Evolutionary conservation across 2,113 vertebrate species (phyloP).

Genomic region (Coturnix japonica): DNA sequence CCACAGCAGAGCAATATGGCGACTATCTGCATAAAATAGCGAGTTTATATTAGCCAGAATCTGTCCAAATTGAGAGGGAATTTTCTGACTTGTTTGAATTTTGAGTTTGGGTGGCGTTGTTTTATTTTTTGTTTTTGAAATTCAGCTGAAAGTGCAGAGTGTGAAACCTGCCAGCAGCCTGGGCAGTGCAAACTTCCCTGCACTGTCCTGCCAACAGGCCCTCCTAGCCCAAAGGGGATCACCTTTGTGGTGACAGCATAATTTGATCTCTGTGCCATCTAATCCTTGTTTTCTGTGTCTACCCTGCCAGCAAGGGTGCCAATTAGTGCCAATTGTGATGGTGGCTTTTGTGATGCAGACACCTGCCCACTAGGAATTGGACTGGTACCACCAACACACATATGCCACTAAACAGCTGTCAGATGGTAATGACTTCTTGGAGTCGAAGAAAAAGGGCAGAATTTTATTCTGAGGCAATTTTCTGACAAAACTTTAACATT

Average conservation of each 20-base stretch:
- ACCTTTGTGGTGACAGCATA: constrained; percentile 70
- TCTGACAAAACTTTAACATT: constrained; percentile 42
- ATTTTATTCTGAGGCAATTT: constrained; percentile 65
- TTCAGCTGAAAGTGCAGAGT: not conserved
- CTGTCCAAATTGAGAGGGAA: constrained; percentile 45
- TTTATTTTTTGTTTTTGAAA: not conserved
- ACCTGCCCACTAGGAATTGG: constrained; percentile 76
- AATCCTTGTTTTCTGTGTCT: constrained; percentile 61
- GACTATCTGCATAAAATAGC: constrained; percentile 35
- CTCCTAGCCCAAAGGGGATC: constrained; percentile 49
- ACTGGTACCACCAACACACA: constrained; percentile 76
- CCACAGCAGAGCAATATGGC: not conserved
- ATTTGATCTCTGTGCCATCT: constrained; percentile 72
- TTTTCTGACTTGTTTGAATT: constrained; percentile 38
- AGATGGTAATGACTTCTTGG: constrained; percentile 74
- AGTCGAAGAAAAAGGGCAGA: constrained; percentile 67
- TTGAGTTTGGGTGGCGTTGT: constrained; percentile 14
- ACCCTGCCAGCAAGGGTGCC: constrained; percentile 66
- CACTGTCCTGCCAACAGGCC: constrained; percentile 47
- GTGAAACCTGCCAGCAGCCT: not conserved
- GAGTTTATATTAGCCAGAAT: constrained; percentile 18
- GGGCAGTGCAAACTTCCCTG: constrained; percentile 36
- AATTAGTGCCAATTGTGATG: constrained; percentile 76
- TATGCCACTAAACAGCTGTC: constrained; percentile 75
- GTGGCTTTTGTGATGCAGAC: constrained; percentile 76